Percentiles rank a stretch among this genome's conserved stretches.
phyloP scores from a whole-genome alignment of 2,797 vertebrate genomes.

The Sphenodon punctatus region DNA sequence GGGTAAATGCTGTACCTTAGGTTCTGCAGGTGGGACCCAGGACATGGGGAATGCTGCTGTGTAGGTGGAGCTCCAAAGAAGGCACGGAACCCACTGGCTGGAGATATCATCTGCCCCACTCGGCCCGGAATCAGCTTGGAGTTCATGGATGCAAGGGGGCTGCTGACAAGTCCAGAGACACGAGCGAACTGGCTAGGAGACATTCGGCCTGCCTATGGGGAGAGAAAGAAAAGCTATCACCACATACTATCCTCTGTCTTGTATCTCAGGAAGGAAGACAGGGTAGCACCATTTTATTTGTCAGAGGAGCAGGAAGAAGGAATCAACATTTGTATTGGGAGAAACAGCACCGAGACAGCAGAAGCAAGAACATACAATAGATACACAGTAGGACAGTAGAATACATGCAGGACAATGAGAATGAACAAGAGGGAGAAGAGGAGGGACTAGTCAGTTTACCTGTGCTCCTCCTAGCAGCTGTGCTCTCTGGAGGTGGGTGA shows the following conservation, averaged over 20 bases:
- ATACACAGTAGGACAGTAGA: neutral
- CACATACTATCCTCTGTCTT: fast-evolving
- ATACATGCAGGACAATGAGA: neutral
- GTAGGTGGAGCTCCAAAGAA: constrained; percentile 86
- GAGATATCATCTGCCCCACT: constrained; percentile 82
- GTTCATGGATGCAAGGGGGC: constrained; percentile 80
- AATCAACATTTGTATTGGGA: neutral
- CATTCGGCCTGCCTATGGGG: constrained; percentile 71
- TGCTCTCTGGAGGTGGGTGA: constrained; percentile 92
- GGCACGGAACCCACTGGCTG: constrained; percentile 86
- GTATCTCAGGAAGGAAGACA: neutral
- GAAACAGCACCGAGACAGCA: no score
- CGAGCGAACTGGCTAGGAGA: constrained; percentile 77
- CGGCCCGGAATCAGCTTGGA: constrained; percentile 80
- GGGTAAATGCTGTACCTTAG: constrained; percentile 50
- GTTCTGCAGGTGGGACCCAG: constrained; percentile 77
- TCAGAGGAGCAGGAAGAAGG: neutral
- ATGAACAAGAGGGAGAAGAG: neutral
- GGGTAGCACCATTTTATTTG: neutral
- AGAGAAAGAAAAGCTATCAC: neutral
- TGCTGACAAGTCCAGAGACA: constrained; percentile 81
- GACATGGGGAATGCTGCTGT: constrained; percentile 59
- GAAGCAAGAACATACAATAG: neutral
- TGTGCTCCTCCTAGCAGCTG: constrained; percentile 87
- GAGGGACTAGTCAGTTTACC: constrained; percentile 48